phyloP scores from a whole-genome alignment of 2,113 vertebrate species.

The Etia nguti region DNA sequence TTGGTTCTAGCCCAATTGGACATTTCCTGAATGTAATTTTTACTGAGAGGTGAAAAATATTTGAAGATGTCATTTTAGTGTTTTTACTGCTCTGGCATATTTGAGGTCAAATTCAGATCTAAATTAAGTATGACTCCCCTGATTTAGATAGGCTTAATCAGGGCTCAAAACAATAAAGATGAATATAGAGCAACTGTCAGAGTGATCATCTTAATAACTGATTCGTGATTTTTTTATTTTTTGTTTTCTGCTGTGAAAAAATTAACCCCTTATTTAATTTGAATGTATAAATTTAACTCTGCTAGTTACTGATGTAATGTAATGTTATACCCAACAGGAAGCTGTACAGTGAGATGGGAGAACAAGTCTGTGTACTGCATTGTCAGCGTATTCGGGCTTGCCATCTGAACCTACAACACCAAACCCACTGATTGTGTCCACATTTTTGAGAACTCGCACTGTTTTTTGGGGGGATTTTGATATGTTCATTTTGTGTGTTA shows the following conservation, averaged over 20 bases:
- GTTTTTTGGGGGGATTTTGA: not conserved
- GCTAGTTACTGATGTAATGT: not conserved
- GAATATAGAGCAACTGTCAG: not conserved
- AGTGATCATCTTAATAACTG: not conserved
- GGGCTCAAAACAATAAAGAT: not conserved
- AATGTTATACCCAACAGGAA: slow-evolving; percentile 70
- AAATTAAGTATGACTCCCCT: not conserved
- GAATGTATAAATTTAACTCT: not conserved
- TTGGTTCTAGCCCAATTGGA: no score
- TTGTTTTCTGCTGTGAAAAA: not conserved
- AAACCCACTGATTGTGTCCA: not conserved
- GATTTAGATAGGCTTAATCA: not conserved
- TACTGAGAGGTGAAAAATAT: no score
- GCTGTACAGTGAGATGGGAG: slow-evolving; percentile 90
- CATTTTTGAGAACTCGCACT: not conserved
- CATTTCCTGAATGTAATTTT: no score
- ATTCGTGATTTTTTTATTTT: not conserved
- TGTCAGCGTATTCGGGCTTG: slow-evolving; percentile 86
- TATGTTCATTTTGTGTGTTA: not conserved
- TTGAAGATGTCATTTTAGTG: no score
- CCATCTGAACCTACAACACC: slow-evolving; percentile 67
- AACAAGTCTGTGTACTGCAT: slow-evolving; percentile 95
- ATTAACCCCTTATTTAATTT: not conserved
- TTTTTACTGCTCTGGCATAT: no score
- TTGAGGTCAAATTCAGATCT: not conserved